A percentile compares a stretch with the other conserved stretches of the same genome.
Evolutionary conservation across 2,888 invertebrate genomes (phyloP).

Genomic region (Chironomus tentans): DNA sequence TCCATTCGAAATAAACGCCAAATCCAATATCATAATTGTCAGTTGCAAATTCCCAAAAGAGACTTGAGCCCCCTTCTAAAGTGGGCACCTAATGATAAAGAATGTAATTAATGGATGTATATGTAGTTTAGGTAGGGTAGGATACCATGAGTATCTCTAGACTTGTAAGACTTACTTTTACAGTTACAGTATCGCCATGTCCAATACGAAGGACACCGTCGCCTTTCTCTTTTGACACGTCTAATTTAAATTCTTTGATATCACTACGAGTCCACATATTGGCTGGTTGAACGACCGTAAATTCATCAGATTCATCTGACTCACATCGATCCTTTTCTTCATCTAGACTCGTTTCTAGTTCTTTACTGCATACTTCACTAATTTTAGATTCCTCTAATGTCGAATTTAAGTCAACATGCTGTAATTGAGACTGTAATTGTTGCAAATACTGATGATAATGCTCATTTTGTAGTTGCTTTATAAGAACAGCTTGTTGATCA

Average conservation of each 20-base stretch:
- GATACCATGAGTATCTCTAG: too few species aligned
- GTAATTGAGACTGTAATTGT: slow-evolving; percentile 56
- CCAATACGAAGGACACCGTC: slow-evolving; percentile 51
- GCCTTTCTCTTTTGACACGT: slow-evolving; percentile 62
- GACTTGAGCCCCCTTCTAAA: slow-evolving; percentile 79
- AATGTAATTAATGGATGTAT: too few species aligned
- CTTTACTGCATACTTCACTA: slow-evolving; percentile 32
- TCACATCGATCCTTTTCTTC: slow-evolving; percentile 32
- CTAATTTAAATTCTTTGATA: slow-evolving; percentile 81
- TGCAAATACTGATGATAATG: slow-evolving; percentile 95
- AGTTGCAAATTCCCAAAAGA: slow-evolving; percentile 99
- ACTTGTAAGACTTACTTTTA: too few species aligned
- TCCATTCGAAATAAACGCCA: slow-evolving; percentile 98
- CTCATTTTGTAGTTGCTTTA: slow-evolving; percentile 93
- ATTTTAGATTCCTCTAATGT: slow-evolving; percentile 30
- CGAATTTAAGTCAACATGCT: slow-evolving; percentile 30
- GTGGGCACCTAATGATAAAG: too few species aligned
- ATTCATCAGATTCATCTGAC: slow-evolving; percentile 38
- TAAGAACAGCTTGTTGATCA: slow-evolving; percentile 86
- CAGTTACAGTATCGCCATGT: slow-evolving; percentile 32
- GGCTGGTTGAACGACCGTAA: slow-evolving; percentile 57
- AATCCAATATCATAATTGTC: slow-evolving; percentile 97
- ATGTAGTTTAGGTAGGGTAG: too few species aligned
- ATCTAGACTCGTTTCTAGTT: slow-evolving; percentile 32
- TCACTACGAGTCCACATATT: slow-evolving; percentile 94